A percentile compares a stretch with the other conserved stretches of the same genome.
These are phyloP conservation scores for Champsocephalus gunnari DNA, from an alignment of 2,797 vertebrate genomes.

Conservation along the genomic window DNA sequence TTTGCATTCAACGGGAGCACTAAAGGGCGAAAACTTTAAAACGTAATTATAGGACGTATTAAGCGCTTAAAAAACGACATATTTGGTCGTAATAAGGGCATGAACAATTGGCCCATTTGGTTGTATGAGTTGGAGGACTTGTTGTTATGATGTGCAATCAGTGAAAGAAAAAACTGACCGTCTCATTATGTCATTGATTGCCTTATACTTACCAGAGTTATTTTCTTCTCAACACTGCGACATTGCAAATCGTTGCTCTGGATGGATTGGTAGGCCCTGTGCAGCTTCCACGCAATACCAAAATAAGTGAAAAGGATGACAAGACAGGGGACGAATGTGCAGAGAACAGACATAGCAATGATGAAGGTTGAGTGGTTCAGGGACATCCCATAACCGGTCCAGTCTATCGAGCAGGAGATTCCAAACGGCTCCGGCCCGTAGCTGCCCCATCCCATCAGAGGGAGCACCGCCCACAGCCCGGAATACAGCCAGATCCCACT, in stretches of 20 bases:
- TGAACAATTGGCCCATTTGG: too few relatives aligned
- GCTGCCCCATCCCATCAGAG: conserved; percentile 79
- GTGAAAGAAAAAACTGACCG: background rate
- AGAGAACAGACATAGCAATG: conserved; percentile 64
- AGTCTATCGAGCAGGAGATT: conserved; percentile 77
- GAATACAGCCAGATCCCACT: conserved; percentile 74
- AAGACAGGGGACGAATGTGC: conserved; percentile 73
- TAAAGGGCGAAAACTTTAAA: too few relatives aligned
- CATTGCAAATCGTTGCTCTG: conserved; percentile 64
- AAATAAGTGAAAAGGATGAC: conserved; percentile 74
- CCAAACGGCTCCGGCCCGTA: conserved; percentile 78
- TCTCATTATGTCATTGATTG: background rate
- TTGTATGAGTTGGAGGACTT: too few relatives aligned
- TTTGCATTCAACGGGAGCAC: too few relatives aligned
- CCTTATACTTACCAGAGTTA: conserved; percentile 69
- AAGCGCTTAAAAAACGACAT: too few relatives aligned
- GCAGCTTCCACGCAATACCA: conserved; percentile 79
- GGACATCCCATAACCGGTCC: conserved; percentile 72
- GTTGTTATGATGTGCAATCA: background rate
- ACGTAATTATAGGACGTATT: too few relatives aligned
- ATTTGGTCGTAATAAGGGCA: too few relatives aligned
- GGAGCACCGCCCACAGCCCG: conserved; percentile 70
- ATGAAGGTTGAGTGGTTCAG: conserved; percentile 76
- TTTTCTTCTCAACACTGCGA: conserved; percentile 71
- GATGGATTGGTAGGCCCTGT: conserved; percentile 75